Base-by-base conservation (phyloP, 2,113 vertebrate species). In the Serinus canaria region DNA sequence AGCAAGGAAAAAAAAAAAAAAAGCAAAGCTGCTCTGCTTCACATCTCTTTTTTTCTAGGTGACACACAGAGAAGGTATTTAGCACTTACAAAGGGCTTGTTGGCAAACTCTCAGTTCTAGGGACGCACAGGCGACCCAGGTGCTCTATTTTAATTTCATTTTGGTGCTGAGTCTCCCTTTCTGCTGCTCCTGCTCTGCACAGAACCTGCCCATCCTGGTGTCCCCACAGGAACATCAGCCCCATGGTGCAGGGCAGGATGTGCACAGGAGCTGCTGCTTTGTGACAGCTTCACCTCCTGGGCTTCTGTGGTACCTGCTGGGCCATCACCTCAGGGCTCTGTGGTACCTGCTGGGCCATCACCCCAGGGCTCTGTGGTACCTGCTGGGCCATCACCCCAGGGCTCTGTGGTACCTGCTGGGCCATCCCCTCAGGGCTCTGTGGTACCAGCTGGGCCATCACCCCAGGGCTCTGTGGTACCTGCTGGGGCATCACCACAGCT, bases 231-330 rank as follows among this genome's bases (percentile, higher is more conserved):
- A 4, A 16, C 30, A 7, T 27, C 50, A 67, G 17, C 25, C 50
- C 52, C 0, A 0, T 3, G 4, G 19, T 21, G 62, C 41, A 0
- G 0, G 30, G 70, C 50, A 13, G 53, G 67, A 18, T 0, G 11
- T 0, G 6, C 25, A 20, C 3, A 2, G 56, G 31, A 70, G 35
- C 19, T 28, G 67, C 46, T 58, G 50, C 60, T 47, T 21, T 0
- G 3, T 1, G 49, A 19, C 22, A 30, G 33, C 58, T 82, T 43
- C 53, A 23, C 15, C 55, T 52, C n/a, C 23, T 2, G 22, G 30
- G 21, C 1, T 6, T 68, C n/a, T 50, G 25, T 50, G 25, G 25
- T 30, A 15, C 67, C 39, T 39, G 39, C 39, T 39, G 39, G 39
- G 39, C 10, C 39, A 39, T 39, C 39, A 39, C 39, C 39, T 10